Conservation (phyloP, 2,888 invertebrate species). For the Spilarctia lutea region DNA sequence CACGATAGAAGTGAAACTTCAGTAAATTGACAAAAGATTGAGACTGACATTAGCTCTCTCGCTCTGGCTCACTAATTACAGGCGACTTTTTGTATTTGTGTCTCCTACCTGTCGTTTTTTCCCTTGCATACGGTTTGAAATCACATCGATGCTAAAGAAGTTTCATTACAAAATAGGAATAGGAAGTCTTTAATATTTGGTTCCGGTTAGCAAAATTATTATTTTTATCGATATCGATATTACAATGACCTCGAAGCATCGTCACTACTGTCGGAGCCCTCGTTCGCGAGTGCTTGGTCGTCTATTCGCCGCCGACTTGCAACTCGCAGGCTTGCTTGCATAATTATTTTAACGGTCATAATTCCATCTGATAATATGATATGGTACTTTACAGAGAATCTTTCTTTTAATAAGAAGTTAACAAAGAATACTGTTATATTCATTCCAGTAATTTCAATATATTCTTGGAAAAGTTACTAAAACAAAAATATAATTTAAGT, state of each 20-base stretch:
- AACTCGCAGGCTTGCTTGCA: constrained; percentile 71
- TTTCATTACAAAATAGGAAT: no score
- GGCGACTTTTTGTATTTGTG: no score
- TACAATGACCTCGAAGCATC: constrained; percentile 73
- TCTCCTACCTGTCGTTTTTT: no score
- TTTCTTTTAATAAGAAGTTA: not conserved
- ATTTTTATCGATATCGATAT: constrained; percentile 68
- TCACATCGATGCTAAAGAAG: no score
- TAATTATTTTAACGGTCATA: constrained; percentile 74
- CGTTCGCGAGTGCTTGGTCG: constrained; percentile 62
- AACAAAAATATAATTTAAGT: no score
- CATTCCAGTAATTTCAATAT: not conserved
- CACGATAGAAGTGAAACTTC: no score
- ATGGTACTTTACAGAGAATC: not conserved
- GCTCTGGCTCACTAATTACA: no score
- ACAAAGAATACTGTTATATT: not conserved
- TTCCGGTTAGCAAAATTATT: not conserved
- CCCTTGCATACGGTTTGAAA: no score
- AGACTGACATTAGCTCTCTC: no score
- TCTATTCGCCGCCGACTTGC: constrained; percentile 60
- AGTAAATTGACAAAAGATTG: no score
- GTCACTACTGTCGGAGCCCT: constrained; percentile 64
- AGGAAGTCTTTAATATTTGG: no score
- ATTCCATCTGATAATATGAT: not conserved
- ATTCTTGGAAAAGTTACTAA: no score